phyloP scores from a whole-genome alignment of 2,113 vertebrate species.

The Orthonyx spaldingii region DNA sequence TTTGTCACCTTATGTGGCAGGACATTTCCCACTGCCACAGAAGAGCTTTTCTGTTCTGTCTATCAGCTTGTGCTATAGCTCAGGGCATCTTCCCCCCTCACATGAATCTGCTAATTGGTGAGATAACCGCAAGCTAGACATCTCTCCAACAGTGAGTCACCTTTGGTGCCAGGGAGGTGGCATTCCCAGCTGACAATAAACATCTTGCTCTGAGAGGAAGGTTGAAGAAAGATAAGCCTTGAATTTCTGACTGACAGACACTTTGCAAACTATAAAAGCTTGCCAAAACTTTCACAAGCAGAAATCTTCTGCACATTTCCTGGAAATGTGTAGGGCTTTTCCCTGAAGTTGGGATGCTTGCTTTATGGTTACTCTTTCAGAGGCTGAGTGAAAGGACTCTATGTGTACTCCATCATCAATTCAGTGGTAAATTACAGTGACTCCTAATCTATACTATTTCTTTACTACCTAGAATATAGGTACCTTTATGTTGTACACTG shows the following conservation, averaged over 20 bases:
- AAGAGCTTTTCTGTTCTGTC: background rate
- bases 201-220: background rate
- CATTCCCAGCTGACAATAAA: background rate
- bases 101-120: too few species aligned
- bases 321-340: fast-evolving
- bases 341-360: background rate
- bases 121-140: background rate
- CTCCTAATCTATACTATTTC: background rate
- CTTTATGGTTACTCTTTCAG: background rate
- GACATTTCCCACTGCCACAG: background rate
- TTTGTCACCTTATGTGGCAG: background rate
- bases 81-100: background rate
- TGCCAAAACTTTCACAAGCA: background rate
- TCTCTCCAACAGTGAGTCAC: background rate
- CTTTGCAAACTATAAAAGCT: background rate
- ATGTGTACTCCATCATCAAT: background rate
- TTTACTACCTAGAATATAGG: background rate
- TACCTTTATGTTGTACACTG: background rate
- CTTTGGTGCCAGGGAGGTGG: too few species aligned
- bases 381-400: background rate
- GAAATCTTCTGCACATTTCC: background rate
- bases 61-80: background rate
- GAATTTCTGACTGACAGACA: background rate
- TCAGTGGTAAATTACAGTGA: background rate
- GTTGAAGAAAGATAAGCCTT: background rate